Percentiles rank a stretch among this genome's conserved stretches.
Conservation (phyloP, 30 jellyfish, hydroid and myxozoan species). For the Hydractinia echinata region DNA sequence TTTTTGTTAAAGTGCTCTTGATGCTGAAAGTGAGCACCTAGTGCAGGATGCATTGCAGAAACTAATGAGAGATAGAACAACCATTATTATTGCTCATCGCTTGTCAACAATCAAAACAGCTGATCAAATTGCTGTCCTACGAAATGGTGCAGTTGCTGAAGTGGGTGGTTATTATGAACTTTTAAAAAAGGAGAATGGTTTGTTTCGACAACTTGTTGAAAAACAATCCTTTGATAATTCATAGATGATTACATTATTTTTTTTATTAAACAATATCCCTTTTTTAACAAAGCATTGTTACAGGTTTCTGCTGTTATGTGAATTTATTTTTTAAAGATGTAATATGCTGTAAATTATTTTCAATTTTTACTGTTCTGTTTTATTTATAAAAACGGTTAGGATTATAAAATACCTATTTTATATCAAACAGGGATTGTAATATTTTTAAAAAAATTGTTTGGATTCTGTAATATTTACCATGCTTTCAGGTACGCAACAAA, state of each 20-base stretch:
- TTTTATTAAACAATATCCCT: too few relatives aligned
- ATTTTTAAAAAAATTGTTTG: too few relatives aligned
- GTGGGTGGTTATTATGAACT: slow-evolving; percentile 74
- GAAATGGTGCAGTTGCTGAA: slow-evolving; percentile 78
- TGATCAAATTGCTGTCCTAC: slow-evolving; percentile 72
- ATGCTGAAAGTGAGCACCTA: slow-evolving; percentile 95
- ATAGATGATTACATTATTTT: neutral
- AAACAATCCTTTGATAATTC: slow-evolving; percentile 61
- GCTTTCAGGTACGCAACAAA: too few relatives aligned
- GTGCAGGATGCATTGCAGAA: slow-evolving; percentile 97
- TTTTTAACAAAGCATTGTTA: too few relatives aligned
- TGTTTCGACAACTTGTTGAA: slow-evolving; percentile 84
- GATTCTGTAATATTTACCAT: too few relatives aligned
- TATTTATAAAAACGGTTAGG: too few relatives aligned
- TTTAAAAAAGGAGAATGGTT: slow-evolving; percentile 58
- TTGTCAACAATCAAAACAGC: slow-evolving; percentile 92
- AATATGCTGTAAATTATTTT: too few relatives aligned
- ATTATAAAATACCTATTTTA: too few relatives aligned
- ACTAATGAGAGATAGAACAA: slow-evolving; percentile 90
- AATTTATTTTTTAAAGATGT: too few relatives aligned
- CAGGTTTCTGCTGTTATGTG: too few relatives aligned
- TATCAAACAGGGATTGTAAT: too few relatives aligned
- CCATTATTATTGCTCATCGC: slow-evolving; percentile 94
- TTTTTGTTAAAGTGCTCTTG: slow-evolving; percentile 65
- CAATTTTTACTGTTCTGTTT: too few relatives aligned